These are phyloP conservation scores for Euschistus heros DNA, from an alignment of 1,140 invertebrate species.

Conservation along the genomic window DNA sequence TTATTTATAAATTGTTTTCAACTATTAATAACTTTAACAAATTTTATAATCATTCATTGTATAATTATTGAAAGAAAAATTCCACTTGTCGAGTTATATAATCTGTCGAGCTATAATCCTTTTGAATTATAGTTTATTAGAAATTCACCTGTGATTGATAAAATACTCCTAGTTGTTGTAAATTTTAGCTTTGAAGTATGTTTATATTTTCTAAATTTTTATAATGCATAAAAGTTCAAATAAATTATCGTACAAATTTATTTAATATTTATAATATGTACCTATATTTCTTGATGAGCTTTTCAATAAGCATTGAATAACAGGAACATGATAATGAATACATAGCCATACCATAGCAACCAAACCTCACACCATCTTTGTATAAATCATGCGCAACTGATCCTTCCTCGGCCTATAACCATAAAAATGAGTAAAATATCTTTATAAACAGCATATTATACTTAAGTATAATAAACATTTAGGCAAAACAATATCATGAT, in stretches of 20 bases:
- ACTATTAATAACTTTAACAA: no score
- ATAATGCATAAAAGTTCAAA: not conserved
- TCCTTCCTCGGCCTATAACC: constrained; percentile 54
- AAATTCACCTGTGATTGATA: no score
- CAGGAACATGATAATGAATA: constrained; percentile 89
- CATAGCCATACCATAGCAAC: constrained; percentile 93
- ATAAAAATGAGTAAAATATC: not conserved
- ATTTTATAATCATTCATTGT: no score
- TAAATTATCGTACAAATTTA: not conserved
- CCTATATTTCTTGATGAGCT: constrained; percentile 71
- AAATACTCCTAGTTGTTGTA: not conserved
- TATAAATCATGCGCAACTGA: constrained; percentile 53
- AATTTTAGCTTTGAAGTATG: not conserved
- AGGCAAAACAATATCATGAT: no score
- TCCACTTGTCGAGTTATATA: no score
- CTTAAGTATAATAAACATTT: no score
- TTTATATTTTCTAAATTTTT: not conserved
- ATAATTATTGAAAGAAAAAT: no score
- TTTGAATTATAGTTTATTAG: no score
- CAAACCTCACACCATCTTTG: constrained; percentile 84
- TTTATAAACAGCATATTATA: not conserved
- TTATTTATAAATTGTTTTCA: no score
- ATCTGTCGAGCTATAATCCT: no score
- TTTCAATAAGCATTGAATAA: constrained; percentile 84
- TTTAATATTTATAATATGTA: constrained; percentile 33